Base-by-base conservation (phyloP, 1,140 invertebrate species). In the Bombus superbus region DNA sequence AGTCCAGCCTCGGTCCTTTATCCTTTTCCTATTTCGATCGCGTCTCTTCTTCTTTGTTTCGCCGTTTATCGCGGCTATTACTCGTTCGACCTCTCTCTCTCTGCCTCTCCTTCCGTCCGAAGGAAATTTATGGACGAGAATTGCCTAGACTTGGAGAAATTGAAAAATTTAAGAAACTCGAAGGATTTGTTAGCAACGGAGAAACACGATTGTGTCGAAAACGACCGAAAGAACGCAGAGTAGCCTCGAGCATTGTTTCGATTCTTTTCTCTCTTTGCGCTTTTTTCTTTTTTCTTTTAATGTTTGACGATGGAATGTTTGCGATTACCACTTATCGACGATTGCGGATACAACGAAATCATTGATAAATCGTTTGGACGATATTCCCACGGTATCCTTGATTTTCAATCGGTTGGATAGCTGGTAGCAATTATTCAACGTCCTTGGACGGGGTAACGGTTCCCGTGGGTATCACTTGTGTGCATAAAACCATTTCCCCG, bases 391-490 rank as follows among this genome's bases (percentile, higher is more conserved):
- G 88, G 86, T 64, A 86, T 92, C 89, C 89, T 91, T 94, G 93
- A 94, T 94, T 94, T 94, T 94, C 93, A 94, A 94, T 94, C 92
- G 92, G 91, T 93, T 89, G 92, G 91, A 94, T 93, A 87, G 92
- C 91, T 88, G 89, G 88, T 73, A 87, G 92, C 92, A 94, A 94
- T 94, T 94, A 94, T 94, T 94, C 92, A 94, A 93, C 90, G 91
- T 90, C 86, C 73, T 86, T 92, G 91, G 92, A 91, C 88, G 90
- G 91, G 93, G 86, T 92, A 93, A 94, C 91, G 90, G 90, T 93
- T 92, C 93, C 93, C 93, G 83, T 80, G 92, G 92, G 93, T 89
- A 92, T 92, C 87, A 88, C 93, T 94, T 93, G 92, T 91, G 93
- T 92, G 93, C 91, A 92, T 93, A 92, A 93, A 93, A 92, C 92